These are phyloP conservation scores for Shargacucullia verbasci DNA, from an alignment of 2,888 invertebrate species.

Conservation along the genomic window DNA sequence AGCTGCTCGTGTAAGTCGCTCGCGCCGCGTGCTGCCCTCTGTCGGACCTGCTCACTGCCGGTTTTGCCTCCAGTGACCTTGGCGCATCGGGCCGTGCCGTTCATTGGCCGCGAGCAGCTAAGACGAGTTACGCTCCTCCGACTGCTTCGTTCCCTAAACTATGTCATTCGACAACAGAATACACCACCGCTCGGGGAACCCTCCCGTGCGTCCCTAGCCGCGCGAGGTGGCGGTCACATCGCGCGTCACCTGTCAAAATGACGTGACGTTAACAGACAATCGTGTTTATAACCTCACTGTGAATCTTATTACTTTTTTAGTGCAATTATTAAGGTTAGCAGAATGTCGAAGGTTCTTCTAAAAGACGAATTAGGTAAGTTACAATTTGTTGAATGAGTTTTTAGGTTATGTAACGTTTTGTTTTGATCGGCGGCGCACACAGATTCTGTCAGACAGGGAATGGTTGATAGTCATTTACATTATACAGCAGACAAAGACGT, in stretches of 20 bases:
- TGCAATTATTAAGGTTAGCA: constrained; percentile 72
- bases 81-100: constrained; percentile 79
- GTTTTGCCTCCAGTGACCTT: constrained; percentile 80
- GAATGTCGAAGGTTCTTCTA: constrained; percentile 74
- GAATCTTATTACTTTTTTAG: constrained; percentile 66
- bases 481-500: constrained; percentile 84
- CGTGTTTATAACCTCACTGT: constrained; percentile 78
- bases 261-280: constrained; percentile 75
- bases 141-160: constrained; percentile 72
- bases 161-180: constrained; percentile 74
- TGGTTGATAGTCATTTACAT: constrained; percentile 81
- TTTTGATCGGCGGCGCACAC: constrained; percentile 70
- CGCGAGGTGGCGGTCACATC: constrained; percentile 74
- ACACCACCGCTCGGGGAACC: constrained; percentile 67
- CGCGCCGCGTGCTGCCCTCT: constrained; percentile 76
- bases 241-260: constrained; percentile 84
- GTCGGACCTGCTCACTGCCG: constrained; percentile 64
- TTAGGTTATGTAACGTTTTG: constrained; percentile 78
- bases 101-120: constrained; percentile 84
- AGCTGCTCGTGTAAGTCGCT: constrained; percentile 73
- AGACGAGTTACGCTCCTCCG: constrained; percentile 74
- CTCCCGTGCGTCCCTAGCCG: constrained; percentile 65
- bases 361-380: constrained; percentile 78
- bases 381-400: constrained; percentile 58
- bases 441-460: constrained; percentile 59